Base-by-base conservation (phyloP, 2,888 invertebrate species). In the Zaprionus bogoriensis region DNA sequence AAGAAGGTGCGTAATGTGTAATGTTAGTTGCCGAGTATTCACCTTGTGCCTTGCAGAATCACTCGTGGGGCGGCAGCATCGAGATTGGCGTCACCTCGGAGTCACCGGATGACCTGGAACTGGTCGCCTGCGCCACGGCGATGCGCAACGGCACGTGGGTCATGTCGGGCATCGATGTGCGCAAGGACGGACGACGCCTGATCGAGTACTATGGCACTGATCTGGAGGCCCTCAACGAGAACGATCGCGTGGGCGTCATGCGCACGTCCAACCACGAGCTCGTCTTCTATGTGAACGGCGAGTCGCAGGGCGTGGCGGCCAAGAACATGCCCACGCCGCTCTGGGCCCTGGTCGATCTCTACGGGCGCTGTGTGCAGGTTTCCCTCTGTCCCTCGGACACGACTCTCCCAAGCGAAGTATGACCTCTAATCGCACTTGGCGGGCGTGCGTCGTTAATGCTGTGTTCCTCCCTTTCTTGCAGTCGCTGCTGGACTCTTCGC, bases 141-240 rank as follows among this genome's bases (percentile, higher is more conserved):
- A 93, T 95, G 89, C 94, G 94, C 71, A 94, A 94, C 86, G 95
- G 95, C 69, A 95, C 96, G 67, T 98, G 98, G 98, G 96, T 98
- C 47, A 95, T 98, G 95, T 96, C 97, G 2, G 96, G 97, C 22
- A 95, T 94, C 72, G 95, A 96, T 32, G 94, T 98, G 51, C 93
- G 97, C 20, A 95, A 95, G 88, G 96, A 98, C 92, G 97, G 97
- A 1, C 93, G 94, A 23, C 94, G 96, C 44, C 91, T 96, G 57
- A 92, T 96, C 28, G 96, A 97, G 89, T 94, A 94, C 23, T 98
- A 98, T 91, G 97, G 97, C 12, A 94, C 94, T 42, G 96, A 97
- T 91, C 92, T 98, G 64, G 97, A 97, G 83, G 94, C 94, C 39
- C 92, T 98, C 48, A 94, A 93, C 63, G 96, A 96, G 91, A 96